phyloP scores from a whole-genome alignment of 2,888 invertebrate genomes.

The Hybos culiciformis region DNA sequence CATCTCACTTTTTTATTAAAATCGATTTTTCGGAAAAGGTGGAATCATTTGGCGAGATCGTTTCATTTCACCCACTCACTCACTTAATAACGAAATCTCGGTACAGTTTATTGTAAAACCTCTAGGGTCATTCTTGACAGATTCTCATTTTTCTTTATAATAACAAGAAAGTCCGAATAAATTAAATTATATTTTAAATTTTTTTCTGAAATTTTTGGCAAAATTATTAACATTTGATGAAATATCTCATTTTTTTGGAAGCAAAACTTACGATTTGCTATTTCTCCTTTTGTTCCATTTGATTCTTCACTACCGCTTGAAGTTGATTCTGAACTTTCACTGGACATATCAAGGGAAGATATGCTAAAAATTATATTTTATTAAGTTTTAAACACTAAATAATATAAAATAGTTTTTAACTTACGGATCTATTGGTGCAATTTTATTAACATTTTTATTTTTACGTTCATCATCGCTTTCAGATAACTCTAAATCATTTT shows the following conservation, averaged over 20 bases:
- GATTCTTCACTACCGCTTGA: conserved; percentile 33
- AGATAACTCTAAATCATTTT: conserved; percentile 58
- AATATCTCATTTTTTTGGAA: not conserved
- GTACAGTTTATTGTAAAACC: too few relatives aligned
- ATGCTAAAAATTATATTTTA: not conserved
- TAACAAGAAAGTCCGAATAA: too few relatives aligned
- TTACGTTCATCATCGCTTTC: conserved; percentile 63
- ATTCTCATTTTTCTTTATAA: too few relatives aligned
- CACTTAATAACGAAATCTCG: too few relatives aligned
- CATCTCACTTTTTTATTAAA: too few relatives aligned
- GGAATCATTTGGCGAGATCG: too few relatives aligned
- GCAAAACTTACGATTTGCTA: conserved; percentile 12
- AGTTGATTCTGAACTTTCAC: conserved; percentile 37
- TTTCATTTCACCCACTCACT: too few relatives aligned
- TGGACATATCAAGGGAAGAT: conserved; percentile 32
- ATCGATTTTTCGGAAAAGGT: too few relatives aligned
- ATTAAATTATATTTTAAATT: too few relatives aligned
- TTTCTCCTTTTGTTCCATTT: conserved; percentile 24
- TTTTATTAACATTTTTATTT: conserved; percentile 27
- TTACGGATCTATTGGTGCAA: conserved; percentile 28
- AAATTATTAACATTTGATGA: too few relatives aligned
- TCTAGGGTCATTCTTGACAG: too few relatives aligned
- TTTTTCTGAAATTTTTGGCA: too few relatives aligned
- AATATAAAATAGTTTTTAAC: conserved; percentile 10
- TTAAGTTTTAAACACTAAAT: conserved; percentile 7